A percentile compares a stretch with the other conserved stretches of the same genome.
These are phyloP conservation scores for Meghimatium bilineatum DNA, from an alignment of 2,888 invertebrate genomes.

Conservation along the genomic window DNA sequence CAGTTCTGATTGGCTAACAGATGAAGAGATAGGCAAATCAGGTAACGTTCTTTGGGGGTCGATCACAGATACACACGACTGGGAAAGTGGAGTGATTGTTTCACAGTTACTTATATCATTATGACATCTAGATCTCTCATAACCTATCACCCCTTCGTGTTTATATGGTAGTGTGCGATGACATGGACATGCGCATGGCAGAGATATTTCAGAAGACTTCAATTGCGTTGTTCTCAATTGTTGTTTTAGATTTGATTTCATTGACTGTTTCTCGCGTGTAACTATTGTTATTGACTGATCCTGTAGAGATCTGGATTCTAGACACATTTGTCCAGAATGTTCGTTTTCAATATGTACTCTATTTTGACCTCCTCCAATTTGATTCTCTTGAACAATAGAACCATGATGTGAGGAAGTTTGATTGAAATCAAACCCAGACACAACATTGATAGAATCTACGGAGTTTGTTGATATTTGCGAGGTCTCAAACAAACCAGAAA, in stretches of 20 bases:
- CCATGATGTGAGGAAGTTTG: not conserved
- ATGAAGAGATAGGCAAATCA: not conserved
- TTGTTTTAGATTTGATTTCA: not conserved
- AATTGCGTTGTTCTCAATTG: not conserved
- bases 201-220: conserved; percentile 2
- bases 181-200: conserved; percentile 38
- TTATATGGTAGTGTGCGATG: conserved; percentile 35
- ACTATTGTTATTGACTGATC: not conserved
- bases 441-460: not conserved
- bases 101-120: not conserved
- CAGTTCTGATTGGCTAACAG: conserved; percentile 24
- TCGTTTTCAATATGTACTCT: conserved; percentile 10
- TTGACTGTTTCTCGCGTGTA: not conserved
- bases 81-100: not conserved
- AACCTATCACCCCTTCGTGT: not conserved
- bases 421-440: not conserved
- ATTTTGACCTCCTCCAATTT: too few relatives aligned
- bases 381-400: too few relatives aligned
- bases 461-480: not conserved
- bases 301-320: not conserved
- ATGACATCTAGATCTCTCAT: conserved; percentile 14
- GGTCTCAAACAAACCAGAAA: not conserved
- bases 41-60: not conserved
- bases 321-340: not conserved
- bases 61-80: not conserved